Base-by-base conservation (phyloP, 2,113 vertebrate species). In the Alligator mississippiensis region DNA sequence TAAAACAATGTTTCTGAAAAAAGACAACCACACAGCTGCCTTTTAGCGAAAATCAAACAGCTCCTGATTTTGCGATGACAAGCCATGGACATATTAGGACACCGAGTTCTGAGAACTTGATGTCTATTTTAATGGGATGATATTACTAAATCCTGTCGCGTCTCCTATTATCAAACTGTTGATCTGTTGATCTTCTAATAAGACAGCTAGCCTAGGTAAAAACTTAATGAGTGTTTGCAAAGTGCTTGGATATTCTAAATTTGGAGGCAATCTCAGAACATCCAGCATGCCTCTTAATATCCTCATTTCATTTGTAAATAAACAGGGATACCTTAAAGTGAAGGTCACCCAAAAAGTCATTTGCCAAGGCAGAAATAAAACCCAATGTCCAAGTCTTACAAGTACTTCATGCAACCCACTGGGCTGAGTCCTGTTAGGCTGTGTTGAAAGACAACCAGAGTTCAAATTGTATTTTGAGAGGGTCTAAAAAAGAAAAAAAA, bases 221-320 rank as follows among this genome's bases (percentile, higher is more conserved):
- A 34, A 34, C 34, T 34, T 96, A 95, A 96, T 96, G 90, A 96
- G 58, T 55, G 62, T 88, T 95, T 95, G 96, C 95, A 91, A 95
- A 93, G 81, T 34, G 93, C 94, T 93, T 96, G 92, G 84, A 94
- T 84, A 92, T 64, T 88, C 55, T 75, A 93, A 94, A 94, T 91
- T 38, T 12, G 77, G 90, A 93, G 90, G 95, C 93, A 92, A 22
- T 61, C 30, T 75, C 22, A 15, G 93, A 57, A 93, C 22, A 12
- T 28, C 22, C 59, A 75, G 57, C 21, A 11, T 91, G 78, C 63
- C 93, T 96, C 86, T 96, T 66, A 96, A 96, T 96, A 96, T n/a
- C 84, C 91, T 64, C 1, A 76, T 38, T 30, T 30, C 12, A 25
- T 83, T 57, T 57, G 81, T 34, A 1, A 85, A 95, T 92, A 93